Percentiles rank a stretch among this genome's conserved stretches.
Evolutionary conservation across 1,140 invertebrate genomes (phyloP).

Genomic region (Luehdorfia chinensis): DNA sequence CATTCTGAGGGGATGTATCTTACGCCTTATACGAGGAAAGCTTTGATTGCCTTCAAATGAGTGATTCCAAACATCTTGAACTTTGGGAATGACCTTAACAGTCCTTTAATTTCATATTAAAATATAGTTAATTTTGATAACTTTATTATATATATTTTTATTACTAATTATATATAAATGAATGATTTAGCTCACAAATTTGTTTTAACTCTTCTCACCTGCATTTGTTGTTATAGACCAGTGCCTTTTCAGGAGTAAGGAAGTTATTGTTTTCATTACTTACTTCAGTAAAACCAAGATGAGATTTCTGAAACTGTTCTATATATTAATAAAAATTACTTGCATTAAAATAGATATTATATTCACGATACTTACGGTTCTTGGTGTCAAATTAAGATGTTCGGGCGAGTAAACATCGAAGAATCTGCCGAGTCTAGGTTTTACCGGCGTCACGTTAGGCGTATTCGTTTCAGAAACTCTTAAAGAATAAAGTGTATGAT

Average conservation of each 20-base stretch:
- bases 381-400: constrained; percentile 67
- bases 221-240: constrained; percentile 48
- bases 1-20: constrained; percentile 54
- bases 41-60: constrained; percentile 74
- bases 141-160: too few relatives aligned
- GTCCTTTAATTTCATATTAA: constrained; percentile 39
- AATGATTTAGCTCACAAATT: not conserved
- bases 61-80: constrained; percentile 48
- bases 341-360: constrained; percentile 6
- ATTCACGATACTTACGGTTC: constrained; percentile 44
- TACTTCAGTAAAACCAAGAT: constrained; percentile 31
- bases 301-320: constrained; percentile 35
- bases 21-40: constrained; percentile 61
- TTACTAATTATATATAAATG: too few relatives aligned
- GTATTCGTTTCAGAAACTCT: constrained; percentile 30
- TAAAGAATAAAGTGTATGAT: not conserved
- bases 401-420: constrained; percentile 63
- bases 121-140: constrained; percentile 8
- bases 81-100: constrained; percentile 43
- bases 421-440: constrained; percentile 58
- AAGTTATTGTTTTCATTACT: constrained; percentile 50
- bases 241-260: constrained; percentile 47
- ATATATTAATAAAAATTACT: constrained; percentile 9
- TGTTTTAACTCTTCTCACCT: constrained; percentile 41
- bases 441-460: constrained; percentile 44